Evolutionary conservation across 2,797 vertebrate genomes (phyloP).

Genomic region (Myotis daubentonii): DNA sequence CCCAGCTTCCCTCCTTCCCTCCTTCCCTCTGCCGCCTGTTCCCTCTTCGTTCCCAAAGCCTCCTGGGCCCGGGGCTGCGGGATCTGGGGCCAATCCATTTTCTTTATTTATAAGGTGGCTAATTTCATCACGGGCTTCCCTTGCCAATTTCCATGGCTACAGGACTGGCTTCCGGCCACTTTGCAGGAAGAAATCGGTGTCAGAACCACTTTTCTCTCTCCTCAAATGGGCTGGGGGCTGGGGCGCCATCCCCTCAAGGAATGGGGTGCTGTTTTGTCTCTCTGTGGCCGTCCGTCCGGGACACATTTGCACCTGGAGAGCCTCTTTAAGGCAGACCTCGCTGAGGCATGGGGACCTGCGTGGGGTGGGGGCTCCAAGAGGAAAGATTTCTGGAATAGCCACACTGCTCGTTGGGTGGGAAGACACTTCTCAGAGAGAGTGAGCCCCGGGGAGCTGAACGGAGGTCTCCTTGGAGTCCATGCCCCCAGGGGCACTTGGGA

Average conservation of each 20-base stretch:
- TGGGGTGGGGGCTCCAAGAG: background rate
- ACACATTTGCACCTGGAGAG: background rate
- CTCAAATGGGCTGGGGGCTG: background rate
- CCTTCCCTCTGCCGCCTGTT: background rate
- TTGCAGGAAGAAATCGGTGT: constrained; percentile 17
- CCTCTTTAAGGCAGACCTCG: background rate
- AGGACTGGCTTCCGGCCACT: constrained; percentile 52
- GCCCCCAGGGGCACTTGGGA: background rate
- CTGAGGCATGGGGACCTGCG: background rate
- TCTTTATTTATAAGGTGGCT: constrained; percentile 36
- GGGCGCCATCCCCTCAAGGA: background rate
- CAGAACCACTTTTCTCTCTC: constrained; percentile 25
- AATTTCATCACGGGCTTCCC: constrained; percentile 54
- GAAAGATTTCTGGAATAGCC: background rate
- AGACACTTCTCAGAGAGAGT: background rate
- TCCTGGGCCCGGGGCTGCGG: constrained; percentile 30
- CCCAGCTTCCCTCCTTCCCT: constrained; percentile 2
- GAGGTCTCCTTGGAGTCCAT: background rate
- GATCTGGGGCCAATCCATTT: background rate
- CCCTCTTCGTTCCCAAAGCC: constrained; percentile 6
- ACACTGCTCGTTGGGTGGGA: background rate
- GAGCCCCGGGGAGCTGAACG: background rate
- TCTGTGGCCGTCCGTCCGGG: background rate
- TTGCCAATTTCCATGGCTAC: background rate
- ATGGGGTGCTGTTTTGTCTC: background rate